phyloP scores from a whole-genome alignment of 2,113 vertebrate genomes.

The Actenoides hombroni region DNA sequence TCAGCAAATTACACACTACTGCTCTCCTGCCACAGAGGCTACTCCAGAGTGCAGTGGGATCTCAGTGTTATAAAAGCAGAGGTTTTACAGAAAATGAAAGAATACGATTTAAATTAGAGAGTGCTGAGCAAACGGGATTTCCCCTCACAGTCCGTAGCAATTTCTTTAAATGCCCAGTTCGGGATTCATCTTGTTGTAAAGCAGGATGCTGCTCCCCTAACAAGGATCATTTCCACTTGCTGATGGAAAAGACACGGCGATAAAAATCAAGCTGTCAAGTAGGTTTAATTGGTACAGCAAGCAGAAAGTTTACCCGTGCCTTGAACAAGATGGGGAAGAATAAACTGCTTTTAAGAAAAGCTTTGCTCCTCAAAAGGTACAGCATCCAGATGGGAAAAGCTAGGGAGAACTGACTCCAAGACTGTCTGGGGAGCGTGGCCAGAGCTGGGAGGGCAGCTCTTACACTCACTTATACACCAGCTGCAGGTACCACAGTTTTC shows the following conservation, averaged over 20 bases:
- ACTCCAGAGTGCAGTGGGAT: rapidly evolving
- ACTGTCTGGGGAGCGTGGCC: background rate
- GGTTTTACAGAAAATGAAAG: background rate
- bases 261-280: conserved; percentile 39
- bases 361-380: background rate
- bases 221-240: conserved; percentile 7
- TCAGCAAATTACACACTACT: conserved; percentile 10
- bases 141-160: background rate
- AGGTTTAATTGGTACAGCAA: conserved; percentile 33
- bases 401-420: background rate
- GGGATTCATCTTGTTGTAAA: conserved; percentile 34
- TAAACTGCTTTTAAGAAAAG: background rate
- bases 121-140: conserved; percentile 33
- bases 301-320: background rate
- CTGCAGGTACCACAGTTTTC: background rate
- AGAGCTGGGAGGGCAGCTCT: background rate
- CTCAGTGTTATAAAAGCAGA: background rate
- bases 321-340: background rate
- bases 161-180: conserved; percentile 51
- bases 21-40: background rate
- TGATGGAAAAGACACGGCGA: background rate
- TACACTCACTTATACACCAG: background rate
- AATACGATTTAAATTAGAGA: background rate
- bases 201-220: conserved; percentile 24
- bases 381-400: background rate